These are phyloP conservation scores for Lacanobia oleracea DNA, from an alignment of 2,888 invertebrate species.

Conservation along the genomic window DNA sequence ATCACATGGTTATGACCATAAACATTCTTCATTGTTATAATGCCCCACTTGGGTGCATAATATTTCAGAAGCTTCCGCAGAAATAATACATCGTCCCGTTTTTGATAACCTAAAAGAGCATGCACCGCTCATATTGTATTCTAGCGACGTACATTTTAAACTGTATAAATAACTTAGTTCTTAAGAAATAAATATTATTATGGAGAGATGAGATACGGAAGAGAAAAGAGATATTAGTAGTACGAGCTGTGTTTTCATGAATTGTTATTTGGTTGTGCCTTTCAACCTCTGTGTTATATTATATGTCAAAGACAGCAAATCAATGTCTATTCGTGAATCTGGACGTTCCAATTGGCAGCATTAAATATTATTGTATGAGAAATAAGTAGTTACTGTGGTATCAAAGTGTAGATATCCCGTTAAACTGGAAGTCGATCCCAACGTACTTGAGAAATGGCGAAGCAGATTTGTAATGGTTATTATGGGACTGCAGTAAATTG, in stretches of 20 bases:
- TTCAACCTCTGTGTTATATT: neutral
- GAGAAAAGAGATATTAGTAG: conserved; percentile 19
- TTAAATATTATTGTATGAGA: too few species aligned
- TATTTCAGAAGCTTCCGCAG: conserved; percentile 24
- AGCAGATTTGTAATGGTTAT: neutral
- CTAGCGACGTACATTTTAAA: conserved; percentile 45
- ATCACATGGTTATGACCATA: conserved; percentile 26
- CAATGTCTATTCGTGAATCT: neutral
- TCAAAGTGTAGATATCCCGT: neutral
- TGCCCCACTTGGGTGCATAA: conserved; percentile 42
- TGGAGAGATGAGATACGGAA: conserved; percentile 31
- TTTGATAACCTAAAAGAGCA: conserved; percentile 48
- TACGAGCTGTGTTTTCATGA: neutral
- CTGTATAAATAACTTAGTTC: conserved; percentile 34
- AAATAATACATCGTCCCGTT: conserved; percentile 34
- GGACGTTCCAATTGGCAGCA: too few species aligned
- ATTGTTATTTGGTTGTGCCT: neutral
- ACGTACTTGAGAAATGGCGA: neutral
- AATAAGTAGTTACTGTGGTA: too few species aligned
- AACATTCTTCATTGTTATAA: conserved; percentile 47
- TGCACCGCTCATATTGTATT: conserved; percentile 49
- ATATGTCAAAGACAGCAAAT: neutral
- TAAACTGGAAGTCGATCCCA: neutral
- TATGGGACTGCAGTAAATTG: neutral
- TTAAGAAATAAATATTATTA: conserved; percentile 48